These are phyloP conservation scores for Thalassarche chlororhynchos DNA, from an alignment of 2,113 vertebrate species.

Conservation along the genomic window DNA sequence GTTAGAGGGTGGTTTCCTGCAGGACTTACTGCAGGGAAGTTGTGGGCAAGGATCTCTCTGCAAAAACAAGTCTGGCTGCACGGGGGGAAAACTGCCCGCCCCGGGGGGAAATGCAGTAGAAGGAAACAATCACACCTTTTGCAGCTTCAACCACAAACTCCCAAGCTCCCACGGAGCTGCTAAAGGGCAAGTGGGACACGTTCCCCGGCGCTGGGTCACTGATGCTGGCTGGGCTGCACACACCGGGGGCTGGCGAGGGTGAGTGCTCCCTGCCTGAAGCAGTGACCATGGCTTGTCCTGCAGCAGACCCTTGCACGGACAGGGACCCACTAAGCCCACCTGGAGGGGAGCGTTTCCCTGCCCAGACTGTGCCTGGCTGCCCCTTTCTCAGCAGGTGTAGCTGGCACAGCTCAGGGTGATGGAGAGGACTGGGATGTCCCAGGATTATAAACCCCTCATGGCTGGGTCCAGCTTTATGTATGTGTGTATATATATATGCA, in stretches of 20 bases:
- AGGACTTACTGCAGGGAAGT: not conserved
- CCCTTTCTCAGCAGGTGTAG: not conserved
- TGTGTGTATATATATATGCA: no score
- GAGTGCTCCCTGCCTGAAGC: not conserved
- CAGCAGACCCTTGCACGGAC: not conserved
- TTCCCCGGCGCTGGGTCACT: not conserved
- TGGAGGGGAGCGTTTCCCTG: not conserved
- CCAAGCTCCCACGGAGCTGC: not conserved
- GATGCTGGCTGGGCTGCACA: fast-evolving
- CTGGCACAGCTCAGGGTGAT: not conserved
- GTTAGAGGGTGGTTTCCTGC: not conserved
- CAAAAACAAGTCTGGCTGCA: not conserved
- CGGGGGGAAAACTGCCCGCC: not conserved
- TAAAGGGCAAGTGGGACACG: not conserved
- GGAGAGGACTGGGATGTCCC: not conserved
- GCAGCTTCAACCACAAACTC: not conserved
- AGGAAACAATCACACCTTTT: not conserved
- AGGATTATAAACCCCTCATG: not conserved
- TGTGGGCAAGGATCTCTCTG: not conserved
- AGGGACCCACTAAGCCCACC: not conserved
- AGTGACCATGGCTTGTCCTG: not conserved
- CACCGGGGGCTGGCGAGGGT: fast-evolving
- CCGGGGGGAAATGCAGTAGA: not conserved
- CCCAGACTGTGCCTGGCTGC: not conserved
- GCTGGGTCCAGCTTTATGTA: not conserved